Evolutionary conservation across 2,113 vertebrate species (phyloP).

Genomic region (Morone chrysops): DNA sequence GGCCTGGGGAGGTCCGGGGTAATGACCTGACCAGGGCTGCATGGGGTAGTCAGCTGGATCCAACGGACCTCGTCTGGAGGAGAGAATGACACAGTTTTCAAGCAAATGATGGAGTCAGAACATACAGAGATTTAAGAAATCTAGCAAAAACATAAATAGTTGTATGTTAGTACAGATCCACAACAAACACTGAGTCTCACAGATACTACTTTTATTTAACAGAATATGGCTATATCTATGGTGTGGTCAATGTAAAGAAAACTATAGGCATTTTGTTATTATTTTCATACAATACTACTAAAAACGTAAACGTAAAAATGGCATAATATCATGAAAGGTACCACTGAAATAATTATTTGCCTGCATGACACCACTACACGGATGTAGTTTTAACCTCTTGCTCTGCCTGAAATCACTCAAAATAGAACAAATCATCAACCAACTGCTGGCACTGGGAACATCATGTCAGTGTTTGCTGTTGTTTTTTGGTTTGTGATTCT

Average conservation of each 20-base stretch:
- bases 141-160: background rate
- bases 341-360: slow-evolving; percentile 5
- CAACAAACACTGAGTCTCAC: background rate
- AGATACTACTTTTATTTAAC: background rate
- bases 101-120: too few relatives aligned
- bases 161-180: background rate
- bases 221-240: background rate
- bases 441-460: slow-evolving; percentile 23
- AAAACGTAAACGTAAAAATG: too few relatives aligned
- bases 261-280: background rate
- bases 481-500: slow-evolving; percentile 15
- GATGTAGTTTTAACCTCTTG: slow-evolving; percentile 10
- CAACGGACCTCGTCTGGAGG: slow-evolving; percentile 87
- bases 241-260: background rate
- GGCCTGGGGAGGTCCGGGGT: slow-evolving; percentile 83
- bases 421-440: slow-evolving; percentile 25
- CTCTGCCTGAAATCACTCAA: slow-evolving; percentile 26
- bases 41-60: slow-evolving; percentile 89
- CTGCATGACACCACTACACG: slow-evolving; percentile 13
- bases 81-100: slow-evolving; percentile 21
- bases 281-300: slow-evolving; percentile 7
- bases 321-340: background rate
- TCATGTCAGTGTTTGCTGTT: background rate
- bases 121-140: too few relatives aligned
- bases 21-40: slow-evolving; percentile 86